These are phyloP conservation scores for Pyrochroa serraticornis DNA, from an alignment of 2,888 invertebrate genomes.

Conservation along the genomic window DNA sequence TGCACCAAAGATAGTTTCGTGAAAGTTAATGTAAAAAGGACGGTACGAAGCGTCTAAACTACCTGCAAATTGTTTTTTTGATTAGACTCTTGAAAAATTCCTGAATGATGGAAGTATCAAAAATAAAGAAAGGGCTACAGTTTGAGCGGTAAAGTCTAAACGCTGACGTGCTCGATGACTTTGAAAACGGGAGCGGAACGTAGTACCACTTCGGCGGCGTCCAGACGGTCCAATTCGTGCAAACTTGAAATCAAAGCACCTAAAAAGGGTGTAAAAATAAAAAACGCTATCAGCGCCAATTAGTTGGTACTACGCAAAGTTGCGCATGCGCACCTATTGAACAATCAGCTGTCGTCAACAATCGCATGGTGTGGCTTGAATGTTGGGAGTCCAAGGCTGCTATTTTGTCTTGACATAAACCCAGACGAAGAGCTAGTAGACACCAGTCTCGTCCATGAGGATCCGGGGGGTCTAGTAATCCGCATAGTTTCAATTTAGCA, in stretches of 20 bases:
- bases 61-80: conserved; percentile 3
- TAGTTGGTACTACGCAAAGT: no score
- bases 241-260: conserved; percentile 64
- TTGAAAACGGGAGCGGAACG: conserved; percentile 61
- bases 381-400: conserved; percentile 56
- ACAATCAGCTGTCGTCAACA: conserved; percentile 54
- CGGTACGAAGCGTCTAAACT: conserved; percentile 19
- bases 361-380: conserved; percentile 55
- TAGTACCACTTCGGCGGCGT: conserved; percentile 65
- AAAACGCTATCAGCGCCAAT: conserved; percentile 12
- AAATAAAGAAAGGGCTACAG: background rate
- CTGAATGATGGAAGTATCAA: conserved; percentile 8
- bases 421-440: conserved; percentile 72
- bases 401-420: conserved; percentile 57
- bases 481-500: conserved; percentile 67
- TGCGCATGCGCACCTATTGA: conserved; percentile 53
- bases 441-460: conserved; percentile 79
- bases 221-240: conserved; percentile 65
- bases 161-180: conserved; percentile 40
- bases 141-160: background rate
- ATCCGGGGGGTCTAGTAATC: conserved; percentile 74
- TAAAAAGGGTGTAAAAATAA: no score
- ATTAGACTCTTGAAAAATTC: conserved; percentile 9
- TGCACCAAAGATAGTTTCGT: no score
- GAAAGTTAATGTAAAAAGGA: conserved; percentile 12